Base-by-base conservation (phyloP, 1,140 invertebrate species). In the Belonocnema kinseyi region DNA sequence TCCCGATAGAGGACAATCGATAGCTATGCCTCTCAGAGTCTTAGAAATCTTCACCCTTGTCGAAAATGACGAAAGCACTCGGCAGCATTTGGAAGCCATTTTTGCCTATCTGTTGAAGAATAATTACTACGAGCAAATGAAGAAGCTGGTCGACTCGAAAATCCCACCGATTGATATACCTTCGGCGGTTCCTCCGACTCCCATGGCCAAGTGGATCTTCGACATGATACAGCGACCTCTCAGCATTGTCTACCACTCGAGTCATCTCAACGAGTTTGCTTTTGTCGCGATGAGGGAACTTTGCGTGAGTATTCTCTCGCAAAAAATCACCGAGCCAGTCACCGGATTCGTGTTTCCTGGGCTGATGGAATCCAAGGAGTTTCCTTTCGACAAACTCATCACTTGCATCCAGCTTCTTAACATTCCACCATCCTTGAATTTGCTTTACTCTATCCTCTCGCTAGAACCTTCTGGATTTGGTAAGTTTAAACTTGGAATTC, bases 161-260 rank as follows among this genome's bases (percentile, higher is more conserved):
- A 72, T 72, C 51, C 95, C 96, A 56, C 93, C 94, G 13, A 88
- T 96, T 76, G 92, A 96, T 83, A 95, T 95, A 26, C 92, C 93
- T 51, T 94, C 94, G 1, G 80, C 94, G 4, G 91, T 93, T 58
- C 93, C 96, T n/a, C 96, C 96, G 1, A 97, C 94, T 56, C 94
- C 95, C 13, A 90, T 97, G 10, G 93, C 95, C 46, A 94, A 94
- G 74, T 95, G 95, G 79, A 90, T 98, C 12, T 91, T 97, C 73
- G 94, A 96, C 77, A 93, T 98, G 77, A 93, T 98, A 58, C 92
- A 95, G 79, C 93, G 94, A 80, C 97, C 97, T 0, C 87, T 98
- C 56, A 88, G 90, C 79, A 90, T 94, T 79, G 91, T 91, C 10
- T 78, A 86, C 66, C 73, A 77, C 50, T 72, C 76, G 53, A 75